Evolutionary conservation across 2,888 invertebrate species (phyloP), one percentile per base, ranked within the genome.

Genomic region (Alsophila aescularia): DNA sequence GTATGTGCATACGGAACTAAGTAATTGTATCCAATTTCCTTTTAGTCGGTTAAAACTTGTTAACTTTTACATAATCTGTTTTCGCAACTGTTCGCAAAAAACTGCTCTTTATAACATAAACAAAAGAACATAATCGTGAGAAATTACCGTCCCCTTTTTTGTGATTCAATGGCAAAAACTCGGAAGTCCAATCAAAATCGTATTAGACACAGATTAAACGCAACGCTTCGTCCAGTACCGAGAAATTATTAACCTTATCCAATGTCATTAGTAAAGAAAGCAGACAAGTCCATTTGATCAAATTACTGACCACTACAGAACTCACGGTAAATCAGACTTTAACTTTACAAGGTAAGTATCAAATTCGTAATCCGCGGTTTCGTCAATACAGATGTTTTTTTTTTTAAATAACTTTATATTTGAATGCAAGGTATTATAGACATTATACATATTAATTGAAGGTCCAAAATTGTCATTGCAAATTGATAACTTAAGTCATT

Each of bases 191-290:
- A 83, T 80, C 75, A 79, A 81, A 84, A 79, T 69, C 64, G 71
- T 66, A 81, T 83, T 80, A 81, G 76, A 62, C 57, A 69, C 64
- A 69, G 67, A 72, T 53, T 61, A 77, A 71, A 74, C 72, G 72
- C 67, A 72, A 73, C 49, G 50, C 49, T 58, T 55, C 58, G 47
- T 58, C 42, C 10, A 37, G 31, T 70, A 73, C 70, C 51, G 49
- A 60, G 62, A 73, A 72, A 75, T 72, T 40, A 50, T 49, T 73
- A 75, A 76, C 76, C 74, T 67, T 70, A 70, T 52, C 73, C 66
- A 70, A 80, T 76, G 69, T 75, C 76, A 80, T 84, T 83, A 82
- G 70, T 56, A 75, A 81, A 79, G 81, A 83, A 82, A 83, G 83
- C 77, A 75, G 72, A 64, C 64, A 67, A 64, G 69, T 44, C 53